Percentiles rank a stretch among this genome's conserved stretches.
Conservation (phyloP, 2,888 invertebrate genomes). For the Nesidiocoris tenuis region DNA sequence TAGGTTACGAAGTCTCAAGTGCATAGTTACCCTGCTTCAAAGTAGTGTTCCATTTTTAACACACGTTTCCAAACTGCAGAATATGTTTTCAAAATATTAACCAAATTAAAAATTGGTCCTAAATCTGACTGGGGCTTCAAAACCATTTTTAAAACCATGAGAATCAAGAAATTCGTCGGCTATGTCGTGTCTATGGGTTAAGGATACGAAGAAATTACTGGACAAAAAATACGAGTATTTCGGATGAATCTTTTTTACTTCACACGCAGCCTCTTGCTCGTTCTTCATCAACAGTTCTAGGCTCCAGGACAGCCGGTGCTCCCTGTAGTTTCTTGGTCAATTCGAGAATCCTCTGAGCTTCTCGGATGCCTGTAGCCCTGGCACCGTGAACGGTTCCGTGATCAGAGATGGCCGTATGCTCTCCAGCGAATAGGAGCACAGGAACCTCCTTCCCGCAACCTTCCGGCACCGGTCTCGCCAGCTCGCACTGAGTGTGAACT, state of each 20-base stretch:
- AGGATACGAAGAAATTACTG: too few species aligned
- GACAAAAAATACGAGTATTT: too few species aligned
- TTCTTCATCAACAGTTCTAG: neutral
- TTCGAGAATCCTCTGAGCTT: constrained; percentile 72
- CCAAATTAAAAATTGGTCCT: too few species aligned
- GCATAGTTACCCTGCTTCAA: neutral
- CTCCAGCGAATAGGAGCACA: constrained; percentile 74
- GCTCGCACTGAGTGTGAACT: constrained; percentile 69
- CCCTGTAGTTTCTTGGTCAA: constrained; percentile 44
- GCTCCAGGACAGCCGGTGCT: constrained; percentile 31
- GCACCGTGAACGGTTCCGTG: constrained; percentile 81
- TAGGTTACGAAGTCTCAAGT: neutral
- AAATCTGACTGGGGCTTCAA: too few species aligned
- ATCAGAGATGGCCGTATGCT: constrained; percentile 74
- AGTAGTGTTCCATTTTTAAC: too few species aligned
- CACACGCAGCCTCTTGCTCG: neutral
- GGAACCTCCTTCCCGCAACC: constrained; percentile 20
- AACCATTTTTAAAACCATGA: too few species aligned
- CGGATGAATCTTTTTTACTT: neutral
- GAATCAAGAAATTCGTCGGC: too few species aligned
- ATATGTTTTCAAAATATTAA: too few species aligned
- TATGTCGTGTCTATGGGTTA: too few species aligned
- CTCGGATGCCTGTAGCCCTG: constrained; percentile 73
- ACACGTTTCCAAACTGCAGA: too few species aligned
- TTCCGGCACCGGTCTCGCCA: constrained; percentile 63